Base-by-base conservation (phyloP, 1,140 invertebrate species). In the Macrosteles quadrilineatus region DNA sequence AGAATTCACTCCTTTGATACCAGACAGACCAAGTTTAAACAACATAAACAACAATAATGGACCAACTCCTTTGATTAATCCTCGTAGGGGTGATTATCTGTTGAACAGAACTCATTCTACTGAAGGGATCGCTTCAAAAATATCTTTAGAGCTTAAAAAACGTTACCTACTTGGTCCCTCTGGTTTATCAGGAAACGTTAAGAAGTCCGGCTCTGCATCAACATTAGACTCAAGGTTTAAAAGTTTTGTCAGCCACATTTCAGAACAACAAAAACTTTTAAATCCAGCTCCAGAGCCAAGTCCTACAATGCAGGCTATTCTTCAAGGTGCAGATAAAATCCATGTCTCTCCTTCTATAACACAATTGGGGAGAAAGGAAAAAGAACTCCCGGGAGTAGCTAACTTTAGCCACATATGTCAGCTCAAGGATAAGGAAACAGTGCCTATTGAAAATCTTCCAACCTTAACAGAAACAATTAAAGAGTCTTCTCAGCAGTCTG, bases 191-290 rank as follows among this genome's bases (percentile, higher is more conserved):
- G 84, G 83, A n/a, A 83, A 85, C 0, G 88, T 93, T 3, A 86
- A 90, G 74, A 94, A 93, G 76, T 94, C 92, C 0, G 92, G 91
- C n/a, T 94, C 92, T 21, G 88, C 91, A 0, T 91, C 91, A 0
- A 90, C 92, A 65, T 83, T 95, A 9, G 93, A 95, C 76, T 91
- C 90, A 1, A 90, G 91, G 75, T 85, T 96, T 53, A 89, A 91
- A 79, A 91, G 87, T 55, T 89, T 95, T 72, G 87, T 92, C 40
- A 91, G 90, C 29, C 91, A 89, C 67, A 95, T 96, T 69, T 93
- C 92, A 0, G 93, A 95, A 77, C 91, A 93, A 74, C 94, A 96
- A 76, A 95, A 95, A 76, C 80, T 95, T 69, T 77, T 96, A 36
- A 91, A 94, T 79, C 91, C 92, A 0, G 90, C 92, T 0, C 84